Conservation (phyloP, 2,797 vertebrate genomes). For the Pseudotriccus pelzelni region DNA sequence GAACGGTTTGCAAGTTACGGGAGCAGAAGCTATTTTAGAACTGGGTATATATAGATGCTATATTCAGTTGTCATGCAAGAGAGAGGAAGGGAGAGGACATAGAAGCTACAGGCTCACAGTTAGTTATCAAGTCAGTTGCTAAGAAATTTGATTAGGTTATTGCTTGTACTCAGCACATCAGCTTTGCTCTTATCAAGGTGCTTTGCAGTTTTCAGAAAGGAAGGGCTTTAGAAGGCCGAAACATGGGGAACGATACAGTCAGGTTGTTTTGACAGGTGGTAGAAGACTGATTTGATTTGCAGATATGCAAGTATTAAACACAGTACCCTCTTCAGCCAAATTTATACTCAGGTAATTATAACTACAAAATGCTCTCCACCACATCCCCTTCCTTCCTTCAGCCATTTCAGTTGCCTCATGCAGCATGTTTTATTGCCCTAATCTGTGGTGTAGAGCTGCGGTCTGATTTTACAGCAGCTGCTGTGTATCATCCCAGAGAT, state of each 20-base stretch:
- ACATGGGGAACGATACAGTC: neutral
- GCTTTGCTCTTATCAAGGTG: neutral
- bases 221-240: neutral
- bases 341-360: constrained; percentile 4
- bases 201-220: neutral
- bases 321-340: neutral
- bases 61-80: constrained; percentile 34
- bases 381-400: neutral
- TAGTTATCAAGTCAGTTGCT: constrained; percentile 34
- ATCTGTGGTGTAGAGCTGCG: neutral
- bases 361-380: neutral
- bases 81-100: neutral
- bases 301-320: neutral
- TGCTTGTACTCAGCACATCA: neutral
- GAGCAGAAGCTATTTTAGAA: constrained; percentile 46
- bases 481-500: constrained; percentile 19
- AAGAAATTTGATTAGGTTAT: constrained; percentile 44
- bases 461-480: constrained; percentile 47
- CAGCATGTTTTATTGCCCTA: constrained; percentile 24
- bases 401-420: neutral
- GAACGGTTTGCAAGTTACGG: neutral
- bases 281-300: neutral
- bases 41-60: constrained; percentile 22
- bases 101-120: neutral
- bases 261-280: neutral